Conservation (phyloP, 2,888 invertebrate species). For the Hermodice carunculata region DNA sequence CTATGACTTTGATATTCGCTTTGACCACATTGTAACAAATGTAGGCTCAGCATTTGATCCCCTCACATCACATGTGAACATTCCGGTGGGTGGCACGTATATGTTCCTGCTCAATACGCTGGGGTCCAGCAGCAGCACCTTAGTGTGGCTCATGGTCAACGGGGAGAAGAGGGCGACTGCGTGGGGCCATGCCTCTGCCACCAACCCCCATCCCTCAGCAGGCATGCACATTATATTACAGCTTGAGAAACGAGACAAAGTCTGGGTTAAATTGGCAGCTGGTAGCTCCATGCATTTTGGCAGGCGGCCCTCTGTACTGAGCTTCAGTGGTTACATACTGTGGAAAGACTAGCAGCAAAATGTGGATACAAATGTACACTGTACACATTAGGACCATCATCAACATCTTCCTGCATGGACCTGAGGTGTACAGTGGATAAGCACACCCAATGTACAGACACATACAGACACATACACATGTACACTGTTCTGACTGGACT, state of each 20-base stretch:
- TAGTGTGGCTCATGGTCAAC: not conserved
- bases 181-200: not conserved
- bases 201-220: conserved; percentile 1
- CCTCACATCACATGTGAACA: not conserved
- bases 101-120: not conserved
- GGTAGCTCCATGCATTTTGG: conserved; percentile 6
- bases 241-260: not conserved
- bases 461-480: too few species aligned
- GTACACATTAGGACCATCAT: too few species aligned
- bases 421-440: too few species aligned
- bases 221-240: not conserved
- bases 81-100: not conserved
- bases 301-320: conserved; percentile 1
- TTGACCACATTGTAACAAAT: not conserved
- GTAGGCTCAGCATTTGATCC: not conserved
- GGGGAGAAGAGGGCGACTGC: not conserved
- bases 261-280: conserved; percentile 9
- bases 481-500: too few species aligned
- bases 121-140: not conserved
- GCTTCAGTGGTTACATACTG: conserved; percentile 5
- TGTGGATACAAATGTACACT: too few species aligned
- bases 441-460: too few species aligned
- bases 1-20: conserved; percentile 3
- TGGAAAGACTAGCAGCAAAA: too few species aligned
- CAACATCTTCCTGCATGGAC: too few species aligned